Conservation (phyloP, 2,888 invertebrate genomes). For the Cataglyphis altisquamis region DNA sequence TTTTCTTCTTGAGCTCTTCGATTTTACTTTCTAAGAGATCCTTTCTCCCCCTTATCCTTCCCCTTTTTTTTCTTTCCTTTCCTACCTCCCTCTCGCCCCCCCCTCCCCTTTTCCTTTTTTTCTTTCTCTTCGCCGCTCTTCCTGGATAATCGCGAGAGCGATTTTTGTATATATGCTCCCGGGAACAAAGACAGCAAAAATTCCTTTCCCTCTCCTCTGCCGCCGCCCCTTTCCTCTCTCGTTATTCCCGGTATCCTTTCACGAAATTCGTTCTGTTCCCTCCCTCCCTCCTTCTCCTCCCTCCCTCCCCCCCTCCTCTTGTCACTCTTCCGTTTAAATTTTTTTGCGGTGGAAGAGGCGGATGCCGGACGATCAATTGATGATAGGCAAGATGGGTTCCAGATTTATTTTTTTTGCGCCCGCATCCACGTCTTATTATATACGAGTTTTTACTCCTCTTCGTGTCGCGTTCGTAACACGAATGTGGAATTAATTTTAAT, state of each 20-base stretch:
- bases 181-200: slow-evolving; percentile 63
- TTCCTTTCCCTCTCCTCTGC: slow-evolving; percentile 53
- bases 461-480: background rate
- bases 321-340: background rate
- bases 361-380: background rate
- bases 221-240: background rate
- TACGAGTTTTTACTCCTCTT: slow-evolving; percentile 3
- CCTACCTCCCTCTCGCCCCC: background rate
- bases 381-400: slow-evolving; percentile 20
- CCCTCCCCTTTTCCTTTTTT: background rate
- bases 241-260: slow-evolving; percentile 35
- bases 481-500: slow-evolving; percentile 16
- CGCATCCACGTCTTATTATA: background rate
- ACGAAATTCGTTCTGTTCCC: slow-evolving; percentile 54
- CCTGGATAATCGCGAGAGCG: slow-evolving; percentile 65
- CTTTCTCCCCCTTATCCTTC: slow-evolving; percentile 64
- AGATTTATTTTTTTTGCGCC: background rate
- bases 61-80: slow-evolving; percentile 64
- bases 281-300: slow-evolving; percentile 19
- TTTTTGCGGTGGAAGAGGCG: slow-evolving; percentile 48
- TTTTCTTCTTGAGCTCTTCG: slow-evolving; percentile 75
- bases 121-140: slow-evolving; percentile 57
- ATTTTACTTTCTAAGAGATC: slow-evolving; percentile 85
- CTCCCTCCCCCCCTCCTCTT: background rate
- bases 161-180: slow-evolving; percentile 67